Evolutionary conservation across 2,888 invertebrate genomes (phyloP), one percentile per base, ranked within the genome.

Genomic region (Charanyca ferruginea): DNA sequence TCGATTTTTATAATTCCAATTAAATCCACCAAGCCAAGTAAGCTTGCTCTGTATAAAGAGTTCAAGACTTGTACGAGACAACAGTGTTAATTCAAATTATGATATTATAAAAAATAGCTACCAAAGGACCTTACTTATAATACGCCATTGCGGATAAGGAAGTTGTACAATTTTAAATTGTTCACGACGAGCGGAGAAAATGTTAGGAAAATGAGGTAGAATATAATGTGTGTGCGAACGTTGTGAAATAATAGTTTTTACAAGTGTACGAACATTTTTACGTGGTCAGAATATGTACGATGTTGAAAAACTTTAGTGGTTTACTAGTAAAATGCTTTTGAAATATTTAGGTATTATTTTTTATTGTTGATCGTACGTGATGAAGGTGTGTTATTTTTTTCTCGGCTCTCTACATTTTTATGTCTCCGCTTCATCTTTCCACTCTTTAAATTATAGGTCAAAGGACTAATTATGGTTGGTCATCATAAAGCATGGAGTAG

Each of bases 191-290:
- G 49, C 45, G 32, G 8, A n/a, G 45, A 22, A 42, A 63, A 57
- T 65, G 62, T 58, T 16, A 52, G 41, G 57, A 64, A 63, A 70
- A 80, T 62, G 58, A 64, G 49, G 28, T 48, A 13, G 42, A 63
- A 63, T 67, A 74, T 69, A n/a, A 49, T 32, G 11, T 32, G 32
- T 61, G 60, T 44, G 64, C 41, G 48, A 65, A 65, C 49, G 18
- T 32, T 59, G 51, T 49, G 48, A 45, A 69, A 58, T 66, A 64
- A 66, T 73, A 67, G 64, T 77, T 77, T 45, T 67, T 58, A 63
- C 52, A 72, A 62, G 45, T 38, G 32, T 23, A 23, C 35, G 38
- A 57, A 59, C 48, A 52, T 60, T 59, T 61, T 51, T 23, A 44
- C 47, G 49, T 55, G 35, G 3, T 45, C 11, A 16, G 65, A 65